phyloP scores from a whole-genome alignment of 2,888 invertebrate genomes.

The Colletes collaris region DNA sequence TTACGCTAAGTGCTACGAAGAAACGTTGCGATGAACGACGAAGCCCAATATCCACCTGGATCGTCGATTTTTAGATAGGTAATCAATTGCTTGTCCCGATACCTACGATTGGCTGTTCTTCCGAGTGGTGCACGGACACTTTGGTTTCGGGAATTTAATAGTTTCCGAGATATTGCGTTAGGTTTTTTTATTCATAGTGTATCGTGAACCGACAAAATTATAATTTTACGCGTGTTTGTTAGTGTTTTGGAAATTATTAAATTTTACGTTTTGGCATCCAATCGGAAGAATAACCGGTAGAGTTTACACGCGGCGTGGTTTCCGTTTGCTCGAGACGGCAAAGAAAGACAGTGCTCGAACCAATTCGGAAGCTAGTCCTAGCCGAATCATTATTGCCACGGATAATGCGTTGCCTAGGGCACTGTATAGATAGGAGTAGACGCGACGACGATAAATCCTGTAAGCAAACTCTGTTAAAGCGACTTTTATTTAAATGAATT shows the following conservation, averaged over 20 bases:
- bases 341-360: conserved; percentile 8
- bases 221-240: neutral
- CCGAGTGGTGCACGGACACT: no score
- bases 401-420: conserved; percentile 54
- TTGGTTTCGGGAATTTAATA: no score
- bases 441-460: conserved; percentile 31
- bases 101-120: neutral
- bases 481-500: conserved; percentile 77
- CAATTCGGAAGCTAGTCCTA: conserved; percentile 67
- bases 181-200: no score
- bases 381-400: conserved; percentile 56
- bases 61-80: conserved; percentile 51
- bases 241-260: no score
- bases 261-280: no score
- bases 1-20: conserved; percentile 54
- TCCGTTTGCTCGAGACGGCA: neutral
- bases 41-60: conserved; percentile 36
- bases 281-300: neutral
- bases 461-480: conserved; percentile 67
- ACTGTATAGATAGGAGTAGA: conserved; percentile 41
- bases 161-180: no score
- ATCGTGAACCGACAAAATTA: no score
- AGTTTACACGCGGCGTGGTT: neutral
- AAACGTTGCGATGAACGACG: conserved; percentile 46
- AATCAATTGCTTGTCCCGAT: conserved; percentile 37